Conservation (phyloP, 2,797 vertebrate genomes). For the Xerus rutilus region DNA sequence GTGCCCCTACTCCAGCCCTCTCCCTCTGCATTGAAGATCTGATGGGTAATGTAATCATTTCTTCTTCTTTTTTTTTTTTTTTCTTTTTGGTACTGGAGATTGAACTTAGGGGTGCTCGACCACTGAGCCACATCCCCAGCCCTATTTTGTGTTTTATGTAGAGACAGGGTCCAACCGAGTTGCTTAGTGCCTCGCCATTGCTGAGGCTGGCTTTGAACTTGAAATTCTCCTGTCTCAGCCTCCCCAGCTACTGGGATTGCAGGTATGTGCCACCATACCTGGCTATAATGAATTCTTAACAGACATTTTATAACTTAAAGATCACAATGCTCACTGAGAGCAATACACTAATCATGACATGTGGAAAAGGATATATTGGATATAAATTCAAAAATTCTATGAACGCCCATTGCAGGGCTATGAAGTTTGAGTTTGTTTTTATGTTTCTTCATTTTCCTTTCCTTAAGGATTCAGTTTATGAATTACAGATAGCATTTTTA, state of each 20-base stretch:
- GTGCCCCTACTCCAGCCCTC: neutral
- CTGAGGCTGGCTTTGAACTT: too few species aligned
- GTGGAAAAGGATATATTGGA: neutral
- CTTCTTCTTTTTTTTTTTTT: too few species aligned
- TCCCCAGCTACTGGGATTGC: too few species aligned
- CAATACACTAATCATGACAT: neutral
- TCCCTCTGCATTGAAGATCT: neutral
- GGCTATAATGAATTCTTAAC: neutral
- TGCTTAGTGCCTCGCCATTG: too few species aligned
- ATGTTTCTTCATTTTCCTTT: neutral
- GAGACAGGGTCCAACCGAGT: too few species aligned
- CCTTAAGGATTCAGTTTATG: neutral
- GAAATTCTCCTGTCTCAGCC: too few species aligned
- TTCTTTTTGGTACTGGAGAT: too few species aligned
- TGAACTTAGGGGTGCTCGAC: too few species aligned
- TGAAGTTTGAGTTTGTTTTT: neutral
- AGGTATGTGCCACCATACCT: too few species aligned
- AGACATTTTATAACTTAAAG: neutral
- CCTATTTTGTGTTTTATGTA: too few species aligned
- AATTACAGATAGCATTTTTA: neutral
- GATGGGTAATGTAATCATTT: neutral
- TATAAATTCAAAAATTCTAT: neutral
- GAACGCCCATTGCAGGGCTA: neutral
- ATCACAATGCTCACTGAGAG: neutral
- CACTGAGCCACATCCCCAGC: too few species aligned